phyloP scores from a whole-genome alignment of 1,140 invertebrate species.

The Apis dorsata region DNA sequence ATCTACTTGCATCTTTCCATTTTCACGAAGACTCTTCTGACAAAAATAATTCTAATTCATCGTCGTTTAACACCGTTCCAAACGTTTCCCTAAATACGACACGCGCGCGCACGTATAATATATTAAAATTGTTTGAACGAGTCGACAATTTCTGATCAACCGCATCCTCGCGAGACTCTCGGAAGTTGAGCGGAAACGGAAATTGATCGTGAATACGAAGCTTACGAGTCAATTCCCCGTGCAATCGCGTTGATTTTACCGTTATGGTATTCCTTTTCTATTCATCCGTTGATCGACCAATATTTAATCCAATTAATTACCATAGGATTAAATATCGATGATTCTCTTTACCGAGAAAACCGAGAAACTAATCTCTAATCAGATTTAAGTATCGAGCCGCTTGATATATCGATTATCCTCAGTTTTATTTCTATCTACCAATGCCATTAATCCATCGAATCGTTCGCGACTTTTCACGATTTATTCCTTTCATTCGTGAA shows the following conservation, averaged over 20 bases:
- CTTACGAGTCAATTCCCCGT: conserved; percentile 39
- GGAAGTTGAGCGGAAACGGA: neutral
- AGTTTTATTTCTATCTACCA: no score
- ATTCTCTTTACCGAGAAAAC: no score
- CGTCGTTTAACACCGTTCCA: neutral
- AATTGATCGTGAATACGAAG: conserved; percentile 16
- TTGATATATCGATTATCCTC: no score
- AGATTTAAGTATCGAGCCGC: no score
- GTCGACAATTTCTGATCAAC: conserved; percentile 18
- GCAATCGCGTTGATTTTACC: conserved; percentile 29
- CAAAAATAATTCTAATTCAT: neutral
- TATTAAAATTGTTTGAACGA: conserved; percentile 12
- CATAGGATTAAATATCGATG: no score
- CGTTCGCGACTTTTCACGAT: no score
- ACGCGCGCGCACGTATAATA: neutral
- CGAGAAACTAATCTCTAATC: no score
- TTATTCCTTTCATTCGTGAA: no score
- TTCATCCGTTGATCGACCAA: no score
- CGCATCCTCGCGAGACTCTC: conserved; percentile 21
- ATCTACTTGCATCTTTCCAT: neutral
- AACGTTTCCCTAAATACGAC: neutral
- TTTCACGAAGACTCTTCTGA: neutral
- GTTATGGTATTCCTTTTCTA: neutral
- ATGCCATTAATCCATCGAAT: no score
- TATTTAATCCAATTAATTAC: no score